Evolutionary conservation across 2,797 vertebrate genomes (phyloP).

Genomic region (Harpagifer antarcticus): DNA sequence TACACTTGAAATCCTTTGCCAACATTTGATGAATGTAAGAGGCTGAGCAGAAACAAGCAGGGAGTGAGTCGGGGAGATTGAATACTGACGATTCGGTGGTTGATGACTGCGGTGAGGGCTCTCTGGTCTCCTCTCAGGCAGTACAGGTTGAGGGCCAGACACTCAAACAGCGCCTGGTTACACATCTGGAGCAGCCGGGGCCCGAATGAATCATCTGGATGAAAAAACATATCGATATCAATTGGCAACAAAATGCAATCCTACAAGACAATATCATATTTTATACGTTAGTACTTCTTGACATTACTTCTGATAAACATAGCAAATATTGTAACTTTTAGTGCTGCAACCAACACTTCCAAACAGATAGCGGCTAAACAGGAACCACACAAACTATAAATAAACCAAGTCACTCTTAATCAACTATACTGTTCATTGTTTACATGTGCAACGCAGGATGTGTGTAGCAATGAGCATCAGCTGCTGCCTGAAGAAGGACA

Average conservation of each 20-base stretch:
- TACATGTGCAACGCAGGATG: conserved; percentile 91
- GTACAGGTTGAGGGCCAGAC: conserved; percentile 93
- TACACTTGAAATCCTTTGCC: not conserved
- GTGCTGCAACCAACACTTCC: not conserved
- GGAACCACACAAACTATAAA: not conserved
- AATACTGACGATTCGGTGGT: conserved; percentile 91
- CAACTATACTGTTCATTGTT: not conserved
- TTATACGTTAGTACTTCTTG: not conserved
- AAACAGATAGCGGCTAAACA: not conserved
- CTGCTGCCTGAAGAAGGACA: conserved; percentile 93
- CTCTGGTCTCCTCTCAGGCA: conserved; percentile 92
- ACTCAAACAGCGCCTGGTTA: conserved; percentile 93
- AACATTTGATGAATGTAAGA: not conserved
- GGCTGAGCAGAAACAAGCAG: not conserved
- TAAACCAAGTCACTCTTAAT: not conserved
- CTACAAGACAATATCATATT: not conserved
- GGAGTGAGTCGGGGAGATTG: not conserved
- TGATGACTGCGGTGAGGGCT: conserved; percentile 93
- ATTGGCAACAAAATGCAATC: not conserved
- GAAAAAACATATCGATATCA: conserved; percentile 10
- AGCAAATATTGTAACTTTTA: not conserved
- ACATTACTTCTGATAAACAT: not conserved
- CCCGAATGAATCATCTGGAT: conserved; percentile 90
- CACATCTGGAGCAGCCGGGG: conserved; percentile 90
- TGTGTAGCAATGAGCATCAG: conserved; percentile 91